A percentile compares a stretch with the other conserved stretches of the same genome.
These are phyloP conservation scores for Molossus molossus DNA, from an alignment of 2,797 vertebrate species.

Conservation along the genomic window DNA sequence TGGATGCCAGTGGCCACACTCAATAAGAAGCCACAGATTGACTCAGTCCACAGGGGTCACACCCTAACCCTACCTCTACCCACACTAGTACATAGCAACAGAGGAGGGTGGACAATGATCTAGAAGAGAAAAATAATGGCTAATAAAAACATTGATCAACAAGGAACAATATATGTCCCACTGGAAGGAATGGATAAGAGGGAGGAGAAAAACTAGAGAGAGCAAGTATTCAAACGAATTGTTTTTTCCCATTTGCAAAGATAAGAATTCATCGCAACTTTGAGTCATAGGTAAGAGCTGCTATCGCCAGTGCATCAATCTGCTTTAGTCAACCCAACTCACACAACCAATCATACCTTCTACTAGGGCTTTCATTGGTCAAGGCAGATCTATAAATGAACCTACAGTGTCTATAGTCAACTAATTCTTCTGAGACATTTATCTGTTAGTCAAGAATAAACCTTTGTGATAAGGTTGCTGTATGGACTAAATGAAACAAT, in stretches of 20 bases:
- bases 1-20: background rate
- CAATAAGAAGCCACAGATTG: background rate
- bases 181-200: background rate
- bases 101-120: background rate
- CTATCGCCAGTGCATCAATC: background rate
- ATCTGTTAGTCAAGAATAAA: background rate
- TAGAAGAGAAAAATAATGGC: background rate
- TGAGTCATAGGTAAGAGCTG: background rate
- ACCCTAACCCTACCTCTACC: rapidly evolving
- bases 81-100: background rate
- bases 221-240: background rate
- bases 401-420: background rate
- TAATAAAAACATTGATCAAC: background rate
- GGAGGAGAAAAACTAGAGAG: background rate
- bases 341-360: rapidly evolving
- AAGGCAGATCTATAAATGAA: background rate
- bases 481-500: background rate
- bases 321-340: background rate
- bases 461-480: background rate
- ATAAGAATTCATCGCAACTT: background rate
- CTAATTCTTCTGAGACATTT: background rate
- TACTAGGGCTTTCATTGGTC: background rate
- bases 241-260: background rate
- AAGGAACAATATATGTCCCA: background rate
- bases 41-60: background rate